phyloP scores from a whole-genome alignment of 2,113 vertebrate species.

The Tragulus kanchil region DNA sequence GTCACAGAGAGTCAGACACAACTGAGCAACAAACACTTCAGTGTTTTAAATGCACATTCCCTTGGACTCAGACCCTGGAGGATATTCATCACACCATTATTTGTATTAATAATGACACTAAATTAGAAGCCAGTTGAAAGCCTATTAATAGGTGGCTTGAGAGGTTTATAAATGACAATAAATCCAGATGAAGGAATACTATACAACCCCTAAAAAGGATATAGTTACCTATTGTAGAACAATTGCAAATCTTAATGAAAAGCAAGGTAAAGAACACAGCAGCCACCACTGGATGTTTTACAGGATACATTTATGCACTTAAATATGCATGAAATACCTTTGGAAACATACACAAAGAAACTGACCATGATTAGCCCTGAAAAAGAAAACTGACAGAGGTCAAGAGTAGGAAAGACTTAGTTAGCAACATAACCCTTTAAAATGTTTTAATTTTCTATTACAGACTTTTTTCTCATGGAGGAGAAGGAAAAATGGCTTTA shows the following conservation, averaged over 20 bases:
- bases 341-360: neutral
- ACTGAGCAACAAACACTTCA: neutral
- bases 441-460: neutral
- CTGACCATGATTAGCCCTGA: neutral
- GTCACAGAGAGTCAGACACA: neutral
- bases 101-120: neutral
- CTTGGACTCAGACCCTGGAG: neutral
- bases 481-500: neutral
- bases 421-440: neutral
- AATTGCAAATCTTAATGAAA: neutral
- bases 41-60: neutral
- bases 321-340: neutral
- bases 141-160: neutral
- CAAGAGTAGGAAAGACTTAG: neutral
- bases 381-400: neutral
- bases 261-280: neutral
- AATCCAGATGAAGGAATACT: neutral
- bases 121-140: slow-evolving; percentile 20
- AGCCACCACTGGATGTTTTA: neutral
- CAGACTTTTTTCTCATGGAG: neutral
- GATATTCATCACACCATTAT: neutral
- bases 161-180: neutral
- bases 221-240: neutral
- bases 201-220: neutral
- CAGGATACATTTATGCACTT: neutral